Conservation (phyloP, 2,113 vertebrate species). For the Sphyrna mokarran region DNA sequence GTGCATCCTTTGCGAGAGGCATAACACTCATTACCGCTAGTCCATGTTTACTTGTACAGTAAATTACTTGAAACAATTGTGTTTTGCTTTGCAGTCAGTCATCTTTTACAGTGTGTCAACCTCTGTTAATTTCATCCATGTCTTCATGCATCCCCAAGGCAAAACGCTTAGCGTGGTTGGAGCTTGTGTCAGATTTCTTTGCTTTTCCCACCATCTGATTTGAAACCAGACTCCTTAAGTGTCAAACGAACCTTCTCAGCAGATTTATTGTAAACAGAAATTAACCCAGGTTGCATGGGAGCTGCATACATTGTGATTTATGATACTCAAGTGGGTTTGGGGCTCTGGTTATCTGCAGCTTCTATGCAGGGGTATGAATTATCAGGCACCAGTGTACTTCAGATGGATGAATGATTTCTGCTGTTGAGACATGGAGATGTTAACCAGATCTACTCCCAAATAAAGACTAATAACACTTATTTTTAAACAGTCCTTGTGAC, state of each 20-base stretch:
- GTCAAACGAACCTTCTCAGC: slow-evolving; percentile 56
- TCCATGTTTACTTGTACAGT: slow-evolving; percentile 2
- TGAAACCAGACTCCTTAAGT: slow-evolving; percentile 54
- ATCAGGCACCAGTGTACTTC: slow-evolving; percentile 54
- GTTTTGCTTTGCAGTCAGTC: background rate
- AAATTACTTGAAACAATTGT: background rate
- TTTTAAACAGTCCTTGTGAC: slow-evolving; percentile 84
- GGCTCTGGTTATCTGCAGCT: slow-evolving; percentile 72
- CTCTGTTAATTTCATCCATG: slow-evolving; percentile 4
- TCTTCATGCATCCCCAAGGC: background rate
- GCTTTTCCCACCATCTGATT: slow-evolving; percentile 48
- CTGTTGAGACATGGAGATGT: slow-evolving; percentile 60
- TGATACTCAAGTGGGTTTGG: slow-evolving; percentile 55
- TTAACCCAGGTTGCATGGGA: slow-evolving; percentile 71
- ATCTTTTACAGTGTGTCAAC: slow-evolving; percentile 14
- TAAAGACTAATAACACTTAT: slow-evolving; percentile 86
- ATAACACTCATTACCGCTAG: background rate
- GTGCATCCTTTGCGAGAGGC: background rate
- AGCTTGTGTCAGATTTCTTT: slow-evolving; percentile 34
- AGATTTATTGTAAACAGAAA: slow-evolving; percentile 68
- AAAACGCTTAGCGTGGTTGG: slow-evolving; percentile 23
- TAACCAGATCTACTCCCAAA: slow-evolving; percentile 83
- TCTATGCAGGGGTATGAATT: slow-evolving; percentile 58
- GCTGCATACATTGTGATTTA: slow-evolving; percentile 73
- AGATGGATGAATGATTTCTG: slow-evolving; percentile 63